Evolutionary conservation across 2,888 invertebrate species (phyloP).

Genomic region (Drosophila picticornis): DNA sequence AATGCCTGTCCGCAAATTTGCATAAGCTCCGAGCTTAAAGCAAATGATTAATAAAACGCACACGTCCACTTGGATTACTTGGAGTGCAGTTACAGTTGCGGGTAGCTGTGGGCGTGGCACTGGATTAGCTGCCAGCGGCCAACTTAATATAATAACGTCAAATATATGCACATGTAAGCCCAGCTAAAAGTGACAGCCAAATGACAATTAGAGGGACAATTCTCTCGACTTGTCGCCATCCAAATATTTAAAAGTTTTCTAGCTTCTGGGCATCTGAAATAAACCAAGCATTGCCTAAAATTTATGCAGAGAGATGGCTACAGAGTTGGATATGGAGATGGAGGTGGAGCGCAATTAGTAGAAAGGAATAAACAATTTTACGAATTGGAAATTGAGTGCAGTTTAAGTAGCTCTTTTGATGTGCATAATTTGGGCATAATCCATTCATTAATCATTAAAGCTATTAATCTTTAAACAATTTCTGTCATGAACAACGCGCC

Average conservation of each 20-base stretch:
- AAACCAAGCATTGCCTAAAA: conserved; percentile 10
- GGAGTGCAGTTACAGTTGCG: conserved; percentile 27
- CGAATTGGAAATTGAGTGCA: conserved; percentile 7
- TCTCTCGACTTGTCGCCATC: conserved; percentile 41
- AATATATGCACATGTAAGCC: conserved; percentile 74
- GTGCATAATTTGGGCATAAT: conserved; percentile 37
- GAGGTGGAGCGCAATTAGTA: not conserved
- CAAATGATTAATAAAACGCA: conserved; percentile 74
- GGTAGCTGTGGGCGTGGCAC: conserved; percentile 21
- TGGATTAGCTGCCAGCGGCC: conserved; percentile 44
- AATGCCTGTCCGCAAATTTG: conserved; percentile 63
- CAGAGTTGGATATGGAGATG: not conserved
- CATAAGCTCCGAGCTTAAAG: conserved; percentile 59
- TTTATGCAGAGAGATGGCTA: conserved; percentile 11
- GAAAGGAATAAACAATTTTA: not conserved
- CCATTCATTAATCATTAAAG: conserved; percentile 49
- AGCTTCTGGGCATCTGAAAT: conserved; percentile 15
- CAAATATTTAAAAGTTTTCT: conserved; percentile 52
- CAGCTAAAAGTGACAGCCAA: conserved; percentile 75
- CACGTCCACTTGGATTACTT: conserved; percentile 43
- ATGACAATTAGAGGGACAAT: conserved; percentile 70
- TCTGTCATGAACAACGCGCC: conserved; percentile 22
- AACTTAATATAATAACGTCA: conserved; percentile 63
- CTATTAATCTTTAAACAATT: conserved; percentile 28
- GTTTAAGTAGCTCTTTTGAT: conserved; percentile 25